Evolutionary conservation across 2,797 vertebrate species (phyloP), one percentile per base, ranked within the genome.

Genomic region (Gorsachius magnificus): DNA sequence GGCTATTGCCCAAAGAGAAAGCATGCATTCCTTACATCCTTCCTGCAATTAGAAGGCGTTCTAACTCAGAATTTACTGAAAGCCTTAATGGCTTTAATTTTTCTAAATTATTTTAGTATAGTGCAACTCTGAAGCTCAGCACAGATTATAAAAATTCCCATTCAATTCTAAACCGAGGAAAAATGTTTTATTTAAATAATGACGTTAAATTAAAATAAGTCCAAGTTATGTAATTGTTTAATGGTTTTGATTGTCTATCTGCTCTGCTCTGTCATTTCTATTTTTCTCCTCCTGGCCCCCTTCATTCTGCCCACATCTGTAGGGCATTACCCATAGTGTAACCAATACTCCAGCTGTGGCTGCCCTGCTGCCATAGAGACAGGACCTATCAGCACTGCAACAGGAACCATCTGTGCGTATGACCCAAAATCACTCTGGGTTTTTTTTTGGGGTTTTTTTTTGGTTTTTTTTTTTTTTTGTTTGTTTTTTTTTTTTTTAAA

Each of bases 251-350:
- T 41, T 36, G 77, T 33, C 79, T 79, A 91, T 96, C 74, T 88
- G 66, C 63, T 83, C 57, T 60, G 75, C 63, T 60, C 33, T 4
- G 5, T 79, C 90, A 92, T 82, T 84, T 95, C 90, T 83, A 56
- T 81, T 95, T 96, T 95, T 83, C 70, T 95, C 63, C 74, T 80
- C 70, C 83, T 2, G 60, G 66, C 53, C 88, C 60, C 68, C 64
- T 95, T 90, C 91, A 35, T 80, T 83, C 83, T 93, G 66, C 85
- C 96, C 95, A 96, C 96, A 97, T 96, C 95, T 96, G 95, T 80
- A 92, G 93, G 96, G 93, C 90, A 96, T 96, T 96, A 95, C 95
- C 96, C 94, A 79, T 83, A 96, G 83, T 80, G 95, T 96, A 96
- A 97, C 93, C 95, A 96, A 93, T 95, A 96, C 94, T 85, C 86